Base-by-base conservation (phyloP, 2,113 vertebrate species). In the Laticauda laticaudata region DNA sequence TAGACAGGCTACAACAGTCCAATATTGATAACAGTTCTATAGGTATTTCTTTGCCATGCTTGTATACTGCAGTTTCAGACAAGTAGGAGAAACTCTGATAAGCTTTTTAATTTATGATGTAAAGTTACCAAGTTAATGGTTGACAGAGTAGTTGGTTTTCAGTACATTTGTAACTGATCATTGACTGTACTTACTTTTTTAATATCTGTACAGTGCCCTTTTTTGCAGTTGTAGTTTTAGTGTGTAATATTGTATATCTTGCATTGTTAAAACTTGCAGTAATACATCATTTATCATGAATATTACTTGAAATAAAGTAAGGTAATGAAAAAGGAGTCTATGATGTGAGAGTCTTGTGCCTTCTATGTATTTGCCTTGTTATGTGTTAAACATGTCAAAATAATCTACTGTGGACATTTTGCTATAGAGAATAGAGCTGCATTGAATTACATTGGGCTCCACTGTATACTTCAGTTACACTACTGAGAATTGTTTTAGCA, bases 331-430 rank as follows among this genome's bases (percentile, higher is more conserved):
- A 93, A 97, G 97, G 97, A 98, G 97, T 97, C 97, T 97, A 98
- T 97, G 97, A 98, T 98, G 98, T 99, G 98, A 98, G 96, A 98
- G 99, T 99, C 98, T 98, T 97, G 98, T 99, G 99, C 98, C 99
- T 99, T 98, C 98, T 98, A 98, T 98, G 98, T 98, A 98, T 98
- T 98, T 98, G 98, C 98, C 98, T 98, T 98, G 98, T 99, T 98
- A 97, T 89, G 97, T 98, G 98, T 99, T 98, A 98, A 99, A 99
- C 98, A 98, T 98, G 98, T 98, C 97, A 95, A 98, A 98, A 98
- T 98, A 98, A 97, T 97, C 97, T 98, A 97, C 97, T 91, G 98
- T 98, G 98, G 97, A 97, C 97, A 96, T 97, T 97, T 95, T 98
- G 97, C 98, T 97, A 95, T 98, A 98, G 97, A 97, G 95, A 98